Conservation (phyloP, 2,113 vertebrate genomes). For the Anolis sagrei region DNA sequence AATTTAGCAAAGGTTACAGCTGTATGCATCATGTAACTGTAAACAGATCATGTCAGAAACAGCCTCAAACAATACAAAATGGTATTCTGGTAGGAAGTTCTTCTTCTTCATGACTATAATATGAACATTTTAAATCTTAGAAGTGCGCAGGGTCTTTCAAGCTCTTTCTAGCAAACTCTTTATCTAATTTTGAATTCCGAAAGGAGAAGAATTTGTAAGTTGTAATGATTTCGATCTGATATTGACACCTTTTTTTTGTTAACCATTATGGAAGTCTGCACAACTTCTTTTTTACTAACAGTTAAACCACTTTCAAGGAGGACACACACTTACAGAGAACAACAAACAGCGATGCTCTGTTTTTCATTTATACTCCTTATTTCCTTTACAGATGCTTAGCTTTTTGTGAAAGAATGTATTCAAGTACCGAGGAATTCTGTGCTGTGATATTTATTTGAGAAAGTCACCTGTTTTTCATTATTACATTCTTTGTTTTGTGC, state of each 20-base stretch:
- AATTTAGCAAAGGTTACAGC: background rate
- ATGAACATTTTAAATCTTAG: slow-evolving; percentile 16
- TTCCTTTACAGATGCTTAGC: slow-evolving; percentile 52
- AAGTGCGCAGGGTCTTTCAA: background rate
- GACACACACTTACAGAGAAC: background rate
- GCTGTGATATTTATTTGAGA: slow-evolving; percentile 42
- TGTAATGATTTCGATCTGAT: background rate
- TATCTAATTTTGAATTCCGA: background rate
- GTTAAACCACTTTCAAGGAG: background rate
- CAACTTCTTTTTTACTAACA: slow-evolving; percentile 13
- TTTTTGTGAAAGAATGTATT: slow-evolving; percentile 48
- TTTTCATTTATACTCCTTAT: slow-evolving; percentile 47
- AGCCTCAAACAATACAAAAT: background rate
- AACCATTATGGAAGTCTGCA: slow-evolving; percentile 24
- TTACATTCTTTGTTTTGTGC: slow-evolving; percentile 3
- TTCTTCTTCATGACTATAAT: slow-evolving; percentile 2
- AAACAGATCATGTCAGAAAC: background rate
- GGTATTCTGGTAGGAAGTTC: background rate
- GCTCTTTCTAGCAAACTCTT: background rate
- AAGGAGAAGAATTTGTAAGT: background rate
- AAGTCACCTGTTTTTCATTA: slow-evolving; percentile 64
- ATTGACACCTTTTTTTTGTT: slow-evolving; percentile 1
- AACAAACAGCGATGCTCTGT: slow-evolving; percentile 26
- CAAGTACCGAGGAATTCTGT: slow-evolving; percentile 43
- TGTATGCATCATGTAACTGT: background rate